Evolutionary conservation across 2,113 vertebrate species (phyloP).

Genomic region (Lophotis ruficrista): DNA sequence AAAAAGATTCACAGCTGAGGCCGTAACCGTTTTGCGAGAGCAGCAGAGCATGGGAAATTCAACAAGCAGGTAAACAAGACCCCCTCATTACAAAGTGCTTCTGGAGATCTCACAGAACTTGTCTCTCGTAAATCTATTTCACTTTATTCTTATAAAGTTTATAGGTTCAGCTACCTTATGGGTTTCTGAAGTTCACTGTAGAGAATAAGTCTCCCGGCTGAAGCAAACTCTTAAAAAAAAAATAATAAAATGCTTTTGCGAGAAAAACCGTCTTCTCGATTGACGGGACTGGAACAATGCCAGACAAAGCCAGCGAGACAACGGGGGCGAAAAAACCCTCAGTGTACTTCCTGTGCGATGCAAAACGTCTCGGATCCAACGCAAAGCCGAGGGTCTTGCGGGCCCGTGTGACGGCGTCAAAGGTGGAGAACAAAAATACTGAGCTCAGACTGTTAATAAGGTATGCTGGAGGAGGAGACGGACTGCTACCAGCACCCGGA

Average conservation of each 20-base stretch:
- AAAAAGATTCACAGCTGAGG: background rate
- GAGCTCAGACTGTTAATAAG: background rate
- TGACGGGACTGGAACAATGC: background rate
- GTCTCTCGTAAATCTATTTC: slow-evolving; percentile 13
- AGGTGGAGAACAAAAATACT: background rate
- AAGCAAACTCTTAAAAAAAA: slow-evolving; percentile 2
- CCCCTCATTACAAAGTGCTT: background rate
- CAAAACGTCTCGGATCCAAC: accelerated
- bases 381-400: background rate
- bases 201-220: background rate
- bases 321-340: background rate
- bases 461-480: background rate
- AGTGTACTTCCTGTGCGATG: background rate
- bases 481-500: background rate
- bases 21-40: background rate
- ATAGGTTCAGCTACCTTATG: background rate
- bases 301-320: background rate
- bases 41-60: background rate
- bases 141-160: slow-evolving; percentile 29
- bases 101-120: slow-evolving; percentile 4
- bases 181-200: background rate
- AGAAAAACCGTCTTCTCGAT: background rate
- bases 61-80: slow-evolving; percentile 4
- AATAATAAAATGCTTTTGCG: background rate
- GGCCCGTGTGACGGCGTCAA: background rate